phyloP scores from a whole-genome alignment of 2,797 vertebrate genomes.

The Bufotes viridis region DNA sequence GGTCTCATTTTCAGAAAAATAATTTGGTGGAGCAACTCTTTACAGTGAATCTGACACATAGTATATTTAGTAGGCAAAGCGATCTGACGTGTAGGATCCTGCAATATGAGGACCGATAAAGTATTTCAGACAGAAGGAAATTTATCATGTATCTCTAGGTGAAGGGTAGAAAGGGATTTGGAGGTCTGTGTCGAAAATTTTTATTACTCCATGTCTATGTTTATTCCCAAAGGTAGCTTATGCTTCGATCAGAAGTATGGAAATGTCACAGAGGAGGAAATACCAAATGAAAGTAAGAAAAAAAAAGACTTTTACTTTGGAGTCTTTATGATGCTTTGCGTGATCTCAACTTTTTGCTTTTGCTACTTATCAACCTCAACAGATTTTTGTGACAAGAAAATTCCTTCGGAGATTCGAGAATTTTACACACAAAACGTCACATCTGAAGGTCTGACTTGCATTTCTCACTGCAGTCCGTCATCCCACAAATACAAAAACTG shows the following conservation, averaged over 20 bases:
- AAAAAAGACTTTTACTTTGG: background rate
- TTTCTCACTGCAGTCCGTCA: background rate
- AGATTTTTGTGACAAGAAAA: background rate
- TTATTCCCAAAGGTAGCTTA: background rate
- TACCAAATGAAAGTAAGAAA: background rate
- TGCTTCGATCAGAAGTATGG: background rate
- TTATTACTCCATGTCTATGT: background rate
- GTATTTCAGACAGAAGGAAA: too few relatives aligned
- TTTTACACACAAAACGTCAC: background rate
- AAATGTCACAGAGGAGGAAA: background rate
- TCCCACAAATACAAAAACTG: background rate
- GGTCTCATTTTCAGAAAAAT: too few relatives aligned
- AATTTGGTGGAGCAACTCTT: too few relatives aligned
- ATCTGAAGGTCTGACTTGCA: conserved; percentile 11
- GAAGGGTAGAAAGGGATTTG: too few relatives aligned
- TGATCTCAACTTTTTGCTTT: background rate
- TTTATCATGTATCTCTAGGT: too few relatives aligned
- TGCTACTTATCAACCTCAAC: background rate
- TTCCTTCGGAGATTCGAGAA: fast-evolving
- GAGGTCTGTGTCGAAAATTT: background rate
- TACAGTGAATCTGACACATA: too few relatives aligned
- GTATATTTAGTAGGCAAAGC: too few relatives aligned
- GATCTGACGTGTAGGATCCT: too few relatives aligned
- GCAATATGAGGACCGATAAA: too few relatives aligned
- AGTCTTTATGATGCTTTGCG: background rate